phyloP scores from a whole-genome alignment of 2,113 vertebrate genomes.

The Hypomesus transpacificus region DNA sequence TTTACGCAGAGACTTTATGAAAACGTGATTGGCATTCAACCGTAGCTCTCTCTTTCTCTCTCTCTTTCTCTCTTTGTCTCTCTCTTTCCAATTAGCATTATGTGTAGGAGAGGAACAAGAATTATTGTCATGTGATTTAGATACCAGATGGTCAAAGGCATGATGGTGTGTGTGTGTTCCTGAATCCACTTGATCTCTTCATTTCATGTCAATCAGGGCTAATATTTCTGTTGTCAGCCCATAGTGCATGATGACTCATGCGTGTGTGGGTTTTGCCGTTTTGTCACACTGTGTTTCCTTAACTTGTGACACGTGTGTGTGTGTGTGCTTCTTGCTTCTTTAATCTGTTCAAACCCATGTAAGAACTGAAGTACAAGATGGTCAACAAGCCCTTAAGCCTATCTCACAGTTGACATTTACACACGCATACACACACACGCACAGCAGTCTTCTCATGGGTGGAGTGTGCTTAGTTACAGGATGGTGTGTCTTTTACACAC shows the following conservation, averaged over 20 bases:
- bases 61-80: constrained; percentile 34
- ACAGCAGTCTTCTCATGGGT: constrained; percentile 13
- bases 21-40: constrained; percentile 58
- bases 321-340: constrained; percentile 26
- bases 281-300: not conserved
- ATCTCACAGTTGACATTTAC: constrained; percentile 3
- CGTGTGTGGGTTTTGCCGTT: constrained; percentile 28
- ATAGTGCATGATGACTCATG: constrained; percentile 35
- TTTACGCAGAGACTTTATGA: constrained; percentile 68
- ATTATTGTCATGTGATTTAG: constrained; percentile 65
- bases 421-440: not conserved
- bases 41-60: constrained; percentile 38
- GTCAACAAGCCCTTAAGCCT: not conserved
- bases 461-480: constrained; percentile 16
- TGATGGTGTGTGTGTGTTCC: constrained; percentile 25
- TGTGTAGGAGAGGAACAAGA: constrained; percentile 57
- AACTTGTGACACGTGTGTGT: constrained; percentile 16
- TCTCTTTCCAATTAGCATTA: constrained; percentile 43
- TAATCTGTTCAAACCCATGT: constrained; percentile 18
- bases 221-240: too few relatives aligned
- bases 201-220: constrained; percentile 1
- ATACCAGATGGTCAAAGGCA: constrained; percentile 73
- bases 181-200: constrained; percentile 4
- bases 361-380: constrained; percentile 14
- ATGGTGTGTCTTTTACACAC: constrained; percentile 23